Conservation (phyloP, 2,888 invertebrate genomes). For the Tachina fera region DNA sequence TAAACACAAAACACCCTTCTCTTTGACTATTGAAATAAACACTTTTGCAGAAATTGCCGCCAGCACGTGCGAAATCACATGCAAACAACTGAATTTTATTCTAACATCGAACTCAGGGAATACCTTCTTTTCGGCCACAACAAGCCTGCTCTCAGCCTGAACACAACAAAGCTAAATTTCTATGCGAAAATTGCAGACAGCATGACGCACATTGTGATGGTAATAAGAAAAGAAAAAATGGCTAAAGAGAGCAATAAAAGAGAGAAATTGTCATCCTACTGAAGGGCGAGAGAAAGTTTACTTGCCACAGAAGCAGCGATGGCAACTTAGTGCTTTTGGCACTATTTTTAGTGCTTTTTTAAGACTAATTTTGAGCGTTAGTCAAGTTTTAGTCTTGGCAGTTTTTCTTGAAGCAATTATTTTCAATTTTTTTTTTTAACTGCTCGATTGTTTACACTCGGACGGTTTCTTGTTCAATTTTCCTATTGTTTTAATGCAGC, state of each 20-base stretch:
- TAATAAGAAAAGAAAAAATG: neutral
- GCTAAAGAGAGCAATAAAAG: constrained; percentile 10
- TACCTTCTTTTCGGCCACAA: constrained; percentile 39
- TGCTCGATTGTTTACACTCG: no score
- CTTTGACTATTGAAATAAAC: neutral
- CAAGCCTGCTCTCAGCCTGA: constrained; percentile 6
- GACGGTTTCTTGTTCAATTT: no score
- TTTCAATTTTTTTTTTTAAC: no score
- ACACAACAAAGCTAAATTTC: constrained; percentile 39
- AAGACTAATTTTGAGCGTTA: no score
- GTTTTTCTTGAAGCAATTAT: no score
- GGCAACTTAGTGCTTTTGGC: no score
- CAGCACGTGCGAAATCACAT: constrained; percentile 58
- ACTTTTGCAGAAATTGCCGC: constrained; percentile 24
- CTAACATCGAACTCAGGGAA: constrained; percentile 41
- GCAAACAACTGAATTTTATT: constrained; percentile 44
- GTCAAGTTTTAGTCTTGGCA: no score
- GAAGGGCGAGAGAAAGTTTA: neutral
- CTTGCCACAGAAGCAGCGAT: constrained; percentile 5
- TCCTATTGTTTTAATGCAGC: no score
- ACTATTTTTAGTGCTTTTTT: no score
- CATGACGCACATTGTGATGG: constrained; percentile 46
- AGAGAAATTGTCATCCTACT: neutral
- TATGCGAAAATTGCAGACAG: constrained; percentile 50
- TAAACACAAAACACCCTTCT: neutral